These are phyloP conservation scores for Falco naumanni DNA, from an alignment of 2,797 vertebrate species.

Conservation along the genomic window DNA sequence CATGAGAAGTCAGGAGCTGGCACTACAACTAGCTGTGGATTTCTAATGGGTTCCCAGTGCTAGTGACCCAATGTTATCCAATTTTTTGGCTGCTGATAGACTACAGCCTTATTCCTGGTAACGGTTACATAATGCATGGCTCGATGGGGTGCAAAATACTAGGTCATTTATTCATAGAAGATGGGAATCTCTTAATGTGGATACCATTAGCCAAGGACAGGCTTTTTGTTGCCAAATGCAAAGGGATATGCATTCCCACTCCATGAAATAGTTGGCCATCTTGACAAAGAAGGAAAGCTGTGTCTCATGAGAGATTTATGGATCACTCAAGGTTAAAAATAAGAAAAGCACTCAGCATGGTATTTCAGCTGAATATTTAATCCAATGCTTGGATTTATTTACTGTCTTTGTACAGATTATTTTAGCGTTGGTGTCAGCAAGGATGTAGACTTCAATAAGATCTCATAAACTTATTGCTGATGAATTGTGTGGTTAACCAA, in stretches of 20 bases:
- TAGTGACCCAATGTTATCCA: background rate
- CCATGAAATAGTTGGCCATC: background rate
- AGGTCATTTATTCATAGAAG: background rate
- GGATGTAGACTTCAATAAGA: background rate
- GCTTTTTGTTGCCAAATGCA: background rate
- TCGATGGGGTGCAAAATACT: background rate
- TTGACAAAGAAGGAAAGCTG: background rate
- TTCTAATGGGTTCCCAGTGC: background rate
- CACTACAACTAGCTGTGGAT: background rate
- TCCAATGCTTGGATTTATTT: slow-evolving; percentile 28
- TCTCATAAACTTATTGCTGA: background rate
- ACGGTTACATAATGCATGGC: background rate
- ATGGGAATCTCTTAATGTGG: background rate
- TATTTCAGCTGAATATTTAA: slow-evolving; percentile 15
- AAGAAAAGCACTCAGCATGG: background rate
- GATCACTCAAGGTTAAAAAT: background rate
- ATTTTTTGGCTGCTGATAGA: background rate
- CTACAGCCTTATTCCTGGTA: background rate
- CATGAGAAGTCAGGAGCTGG: background rate
- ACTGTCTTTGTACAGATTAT: background rate
- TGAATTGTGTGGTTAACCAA: background rate
- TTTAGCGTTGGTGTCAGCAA: background rate
- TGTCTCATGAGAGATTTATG: background rate
- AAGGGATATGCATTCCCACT: background rate
- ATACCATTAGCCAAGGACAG: background rate